Evolutionary conservation across 2,888 invertebrate species (phyloP), one percentile per base, ranked within the genome.

Genomic region (Erannis defoliaria): DNA sequence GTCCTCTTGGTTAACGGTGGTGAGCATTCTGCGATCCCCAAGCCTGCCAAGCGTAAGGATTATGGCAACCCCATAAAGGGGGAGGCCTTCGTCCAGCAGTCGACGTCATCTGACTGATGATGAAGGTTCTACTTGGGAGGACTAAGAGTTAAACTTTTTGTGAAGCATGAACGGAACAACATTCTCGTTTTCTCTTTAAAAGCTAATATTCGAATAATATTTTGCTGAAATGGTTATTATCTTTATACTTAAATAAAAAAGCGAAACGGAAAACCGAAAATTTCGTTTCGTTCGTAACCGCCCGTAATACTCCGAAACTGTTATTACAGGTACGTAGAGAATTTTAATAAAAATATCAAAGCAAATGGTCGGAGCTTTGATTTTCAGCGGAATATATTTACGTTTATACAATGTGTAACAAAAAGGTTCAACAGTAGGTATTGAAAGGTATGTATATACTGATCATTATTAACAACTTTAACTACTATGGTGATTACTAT

Each of bases 271-370:
- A 57, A 50, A 50, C 21, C 42, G 50, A 42, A 50, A 50, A 43
- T 35, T 43, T 43, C 45, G 26, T 8, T 56, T 12, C 19, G 37
- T 42, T 42, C 23, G 42, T 40, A 31, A 49, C 21, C 23, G 49
- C 33, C 21, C 33, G 42, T 50, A 49, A 57, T 42, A 43, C 23
- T 59, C 21, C 26, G 38, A 40, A 53, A 53, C 53, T 59, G 58
- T 53, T 59, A 59, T 59, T 38, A 53, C 51, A 46, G 58, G 53
- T 53, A 40, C 38, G 46, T 46, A 40, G 58, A 37, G 10, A 38
- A 33, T 53, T 51, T 56, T 33, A 19, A 53, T 48, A 46, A 58
- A 45, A 50, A 45, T 56, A 42, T 48, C 42, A 40, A 33, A 56
- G 10, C 18, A 31, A 29, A 35, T 29, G 26, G 33, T 26, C 18